These are phyloP conservation scores for Hyperoplus immaculatus DNA, from an alignment of 2,797 vertebrate species.

Conservation along the genomic window DNA sequence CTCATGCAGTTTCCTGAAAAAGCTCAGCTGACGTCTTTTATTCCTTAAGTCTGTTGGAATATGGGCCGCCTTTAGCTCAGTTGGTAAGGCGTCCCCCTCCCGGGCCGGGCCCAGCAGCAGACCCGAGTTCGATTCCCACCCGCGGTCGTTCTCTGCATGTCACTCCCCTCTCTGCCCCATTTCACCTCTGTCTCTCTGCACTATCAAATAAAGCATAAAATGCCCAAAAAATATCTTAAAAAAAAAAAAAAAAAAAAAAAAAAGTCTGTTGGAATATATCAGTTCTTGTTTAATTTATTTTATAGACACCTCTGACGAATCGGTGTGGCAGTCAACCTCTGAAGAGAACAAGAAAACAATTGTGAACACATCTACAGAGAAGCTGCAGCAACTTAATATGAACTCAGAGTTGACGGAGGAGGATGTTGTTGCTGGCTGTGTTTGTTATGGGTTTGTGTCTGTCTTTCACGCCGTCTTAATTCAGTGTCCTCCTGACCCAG, in stretches of 20 bases:
- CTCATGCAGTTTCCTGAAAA: background rate
- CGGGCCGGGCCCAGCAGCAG: no score
- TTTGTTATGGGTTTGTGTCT: slow-evolving; percentile 36
- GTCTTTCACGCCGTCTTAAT: slow-evolving; percentile 28
- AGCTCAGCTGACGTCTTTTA: background rate
- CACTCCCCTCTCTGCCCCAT: no score
- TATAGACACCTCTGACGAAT: background rate
- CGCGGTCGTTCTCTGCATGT: no score
- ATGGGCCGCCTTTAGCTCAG: no score
- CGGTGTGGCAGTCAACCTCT: background rate
- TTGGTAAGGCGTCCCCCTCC: no score
- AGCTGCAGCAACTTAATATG: slow-evolving; percentile 17
- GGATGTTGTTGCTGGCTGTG: slow-evolving; percentile 19
- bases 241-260: no score
- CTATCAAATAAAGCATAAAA: no score
- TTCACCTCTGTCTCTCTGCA: no score
- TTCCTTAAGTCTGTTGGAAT: background rate
- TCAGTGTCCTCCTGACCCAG: slow-evolving; percentile 31
- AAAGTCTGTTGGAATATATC: background rate
- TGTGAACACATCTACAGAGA: background rate
- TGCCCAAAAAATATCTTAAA: no score
- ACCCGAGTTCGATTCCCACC: no score
- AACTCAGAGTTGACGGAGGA: slow-evolving; percentile 19
- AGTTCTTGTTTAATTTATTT: background rate
- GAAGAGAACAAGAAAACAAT: slow-evolving; percentile 6